Conservation (phyloP, 2,888 invertebrate species). For the Glyphotaelius pellucidus region DNA sequence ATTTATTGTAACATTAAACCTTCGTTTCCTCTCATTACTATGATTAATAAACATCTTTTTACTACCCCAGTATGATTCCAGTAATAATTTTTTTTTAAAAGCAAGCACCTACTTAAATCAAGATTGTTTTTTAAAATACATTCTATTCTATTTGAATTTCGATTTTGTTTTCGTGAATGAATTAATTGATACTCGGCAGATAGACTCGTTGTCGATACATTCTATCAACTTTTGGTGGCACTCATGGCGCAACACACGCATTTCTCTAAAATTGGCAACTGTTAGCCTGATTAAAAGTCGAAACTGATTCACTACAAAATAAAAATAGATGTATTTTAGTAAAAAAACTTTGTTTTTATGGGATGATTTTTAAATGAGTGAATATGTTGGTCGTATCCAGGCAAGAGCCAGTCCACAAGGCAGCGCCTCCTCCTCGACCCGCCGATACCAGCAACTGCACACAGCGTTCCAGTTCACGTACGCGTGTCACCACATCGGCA, state of each 20-base stretch:
- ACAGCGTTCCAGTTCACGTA: slow-evolving; percentile 79
- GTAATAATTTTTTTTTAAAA: neutral
- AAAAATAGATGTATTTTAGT: too few species aligned
- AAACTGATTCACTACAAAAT: too few species aligned
- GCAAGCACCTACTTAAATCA: neutral
- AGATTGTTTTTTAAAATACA: too few species aligned
- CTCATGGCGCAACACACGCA: too few species aligned
- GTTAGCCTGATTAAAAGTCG: too few species aligned
- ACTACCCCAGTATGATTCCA: neutral
- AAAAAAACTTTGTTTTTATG: too few species aligned
- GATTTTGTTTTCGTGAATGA: too few species aligned
- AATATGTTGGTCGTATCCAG: slow-evolving; percentile 68
- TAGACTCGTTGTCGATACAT: too few species aligned
- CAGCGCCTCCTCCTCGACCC: slow-evolving; percentile 48
- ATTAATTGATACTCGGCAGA: too few species aligned
- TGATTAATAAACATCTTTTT: neutral
- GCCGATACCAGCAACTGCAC: slow-evolving; percentile 74
- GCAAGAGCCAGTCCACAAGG: slow-evolving; percentile 71
- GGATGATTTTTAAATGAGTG: neutral
- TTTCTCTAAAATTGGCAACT: neutral
- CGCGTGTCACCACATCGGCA: slow-evolving; percentile 78
- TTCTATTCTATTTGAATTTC: too few species aligned
- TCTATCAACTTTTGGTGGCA: too few species aligned
- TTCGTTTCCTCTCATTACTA: neutral
- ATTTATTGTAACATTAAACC: neutral